A percentile compares a stretch with the other conserved stretches of the same genome.
These are phyloP conservation scores for Xiphias gladius DNA, from an alignment of 2,113 vertebrate genomes.

Conservation along the genomic window DNA sequence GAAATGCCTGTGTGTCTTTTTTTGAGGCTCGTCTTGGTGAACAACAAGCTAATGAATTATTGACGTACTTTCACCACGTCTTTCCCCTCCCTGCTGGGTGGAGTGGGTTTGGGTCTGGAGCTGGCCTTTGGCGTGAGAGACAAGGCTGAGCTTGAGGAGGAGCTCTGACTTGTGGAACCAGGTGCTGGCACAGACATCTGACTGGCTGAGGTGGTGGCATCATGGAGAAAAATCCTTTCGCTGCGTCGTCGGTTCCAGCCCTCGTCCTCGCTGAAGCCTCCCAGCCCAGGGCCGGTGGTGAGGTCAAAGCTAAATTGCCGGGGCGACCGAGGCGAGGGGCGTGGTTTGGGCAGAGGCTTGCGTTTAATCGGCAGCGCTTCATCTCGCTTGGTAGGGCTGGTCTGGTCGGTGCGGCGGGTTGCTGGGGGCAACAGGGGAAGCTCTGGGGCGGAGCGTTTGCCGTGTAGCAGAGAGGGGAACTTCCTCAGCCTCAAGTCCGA, in stretches of 20 bases:
- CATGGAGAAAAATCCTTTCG: conserved; percentile 96
- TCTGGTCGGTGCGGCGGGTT: conserved; percentile 68
- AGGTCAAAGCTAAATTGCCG: conserved; percentile 90
- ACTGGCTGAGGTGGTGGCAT: conserved; percentile 84
- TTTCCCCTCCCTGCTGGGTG: conserved; percentile 86
- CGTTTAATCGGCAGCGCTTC: conserved; percentile 88
- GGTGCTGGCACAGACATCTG: conserved; percentile 72
- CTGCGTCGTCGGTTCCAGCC: conserved; percentile 94
- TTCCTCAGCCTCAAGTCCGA: conserved; percentile 91
- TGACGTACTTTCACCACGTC: conserved; percentile 80
- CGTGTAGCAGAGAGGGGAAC: conserved; percentile 88
- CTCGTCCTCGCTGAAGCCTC: conserved; percentile 91
- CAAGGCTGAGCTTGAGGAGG: conserved; percentile 44
- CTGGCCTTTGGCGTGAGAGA: conserved; percentile 81
- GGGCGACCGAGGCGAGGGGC: conserved; percentile 85
- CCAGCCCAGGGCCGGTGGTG: conserved; percentile 65
- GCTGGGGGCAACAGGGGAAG: conserved; percentile 73
- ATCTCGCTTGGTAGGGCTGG: conserved; percentile 84
- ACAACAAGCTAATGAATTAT: conserved; percentile 44
- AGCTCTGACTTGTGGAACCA: conserved; percentile 65
- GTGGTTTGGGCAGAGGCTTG: conserved; percentile 87
- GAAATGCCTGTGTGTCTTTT: neutral
- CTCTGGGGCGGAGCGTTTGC: conserved; percentile 90
- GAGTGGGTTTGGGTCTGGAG: conserved; percentile 85
- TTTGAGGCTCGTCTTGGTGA: conserved; percentile 2